Evolutionary conservation across 2,113 vertebrate species (phyloP), one percentile per base, ranked within the genome.

Genomic region (Guaruba guarouba): DNA sequence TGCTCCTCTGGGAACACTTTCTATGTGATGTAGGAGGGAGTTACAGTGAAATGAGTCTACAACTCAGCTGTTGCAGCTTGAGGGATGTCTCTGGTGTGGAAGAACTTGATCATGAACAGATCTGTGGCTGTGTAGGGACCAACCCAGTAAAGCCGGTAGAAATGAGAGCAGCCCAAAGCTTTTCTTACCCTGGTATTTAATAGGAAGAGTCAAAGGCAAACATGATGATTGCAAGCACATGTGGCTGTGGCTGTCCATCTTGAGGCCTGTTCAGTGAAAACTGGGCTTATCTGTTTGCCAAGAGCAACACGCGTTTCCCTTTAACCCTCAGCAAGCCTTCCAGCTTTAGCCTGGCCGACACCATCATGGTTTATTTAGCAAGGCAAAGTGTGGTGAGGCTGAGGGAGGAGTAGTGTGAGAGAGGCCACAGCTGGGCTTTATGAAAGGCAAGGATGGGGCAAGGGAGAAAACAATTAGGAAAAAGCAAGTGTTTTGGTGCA

Each of bases 241-340:
- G 80, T 93, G 75, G 41, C 79, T 78, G 76, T 75, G 80, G 73
- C 91, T 95, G 83, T 84, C 86, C 66, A 20, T 86, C 64, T 86
- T 92, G 79, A 84, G 86, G 91, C 80, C 68, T 87, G 64, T 86
- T 92, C 81, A 76, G 44, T 62, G 43, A 75, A 86, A 81, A 86
- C 44, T 67, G 22, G 33, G 52, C 70, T 93, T 86, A 80, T 80
- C 46, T 64, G 48, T 89, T 92, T 94, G 94, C 96, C 95, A 95
- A 95, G 67, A 96, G 48, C 51, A 94, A 95, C 74, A 91, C 10
- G 4, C 33, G 87, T 94, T 92, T 93, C 76, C 37, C n/a, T 93
- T 97, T 94, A 95, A 93, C 94, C 86, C 86, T 87, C 44, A 73
- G 57, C 77, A 90, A 95, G 51, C 59, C 46, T 96, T 96, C 68